Base-by-base conservation (phyloP, 92 coral and sea anemone genomes). In the Zoanthus solanderi region DNA sequence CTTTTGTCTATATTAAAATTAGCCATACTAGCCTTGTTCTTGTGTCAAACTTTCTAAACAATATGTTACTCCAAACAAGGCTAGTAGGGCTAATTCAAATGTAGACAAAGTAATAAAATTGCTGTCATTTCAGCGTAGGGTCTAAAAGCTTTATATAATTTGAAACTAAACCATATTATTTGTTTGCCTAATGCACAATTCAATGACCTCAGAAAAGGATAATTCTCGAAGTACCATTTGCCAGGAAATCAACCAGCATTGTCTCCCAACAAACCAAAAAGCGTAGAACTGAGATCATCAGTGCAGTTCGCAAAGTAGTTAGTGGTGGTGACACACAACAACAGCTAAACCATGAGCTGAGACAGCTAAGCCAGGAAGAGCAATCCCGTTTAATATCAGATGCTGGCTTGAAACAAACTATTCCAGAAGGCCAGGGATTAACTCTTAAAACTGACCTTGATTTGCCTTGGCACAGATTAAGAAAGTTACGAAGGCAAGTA, bases 311-410 rank as follows among this genome's bases (percentile, higher is more conserved):
- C 2, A 16, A 74, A 45, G 18, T 42, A 74, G 57, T 74, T 46
- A 74, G 78, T 74, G 78, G 78, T 46, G 57, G 78, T 74, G 78
- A 74, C 78, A 74, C 78, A 74, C 58, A 74, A 45, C 58, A 74
- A 74, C 76, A 71, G n/a, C 58, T 74, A 15, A 44, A 75, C 57
- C 54, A 75, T 75, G 78, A 75, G 15, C 58, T 42, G 56, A n/a
- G 78, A 0, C 57, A 16, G 57, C 78, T 75, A 47, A 75, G 58
- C 78, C 30, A 75, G 78, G 78, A 75, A 75, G 58, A 75, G 78
- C 78, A 75, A 74, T 75, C 78, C 30, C 78, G 60, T 17, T 46
- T 75, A 75, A 75, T 75, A 75, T 0, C 31, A 18, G 57, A 47
- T 75, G 78, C 78, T 46, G 57, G 78, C 58, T 75, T 75, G 58